Evolutionary conservation across 2,888 invertebrate genomes (phyloP), one percentile per base, ranked within the genome.

Genomic region (Cremastobaeus sp.): DNA sequence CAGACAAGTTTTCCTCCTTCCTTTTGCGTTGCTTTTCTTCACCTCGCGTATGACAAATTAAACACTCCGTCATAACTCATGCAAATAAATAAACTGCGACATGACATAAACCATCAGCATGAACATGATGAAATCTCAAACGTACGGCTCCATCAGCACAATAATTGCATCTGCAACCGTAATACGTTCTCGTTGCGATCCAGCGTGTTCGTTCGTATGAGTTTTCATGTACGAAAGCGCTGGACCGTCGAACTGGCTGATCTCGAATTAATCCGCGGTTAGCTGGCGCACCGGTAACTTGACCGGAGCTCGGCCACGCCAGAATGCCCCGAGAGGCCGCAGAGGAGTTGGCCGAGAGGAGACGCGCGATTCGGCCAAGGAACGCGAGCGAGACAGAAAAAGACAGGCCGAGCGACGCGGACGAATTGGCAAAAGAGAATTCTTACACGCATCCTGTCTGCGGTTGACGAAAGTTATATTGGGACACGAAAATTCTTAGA

Each of bases 381-480:
- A 30, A 47, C 50, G 20, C 32, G 20, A 68, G 39, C 37, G 47
- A 57, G 71, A 60, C 59, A 48, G 66, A 52, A 52, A 54, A 54
- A 60, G 72, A 78, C 72, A 64, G 69, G 64, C 48, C 50, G 32
- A 37, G 35, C 59, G 64, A 73, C 60, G 41, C 65, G 72, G 60
- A 68, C 76, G 71, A 69, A 74, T 72, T 74, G 74, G 76, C 76
- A 79, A 74, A 77, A 78, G 78, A 72, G 80, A 81, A 84, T 84
- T 86, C 84, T 83, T 84, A 80, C 85, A 84, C 86, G 84, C 85
- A 85, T 83, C 84, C 83, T 84, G 84, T 83, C 85, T 85, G 85
- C 83, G 84, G 85, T 85, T 85, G 85, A 85, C 85, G 84, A 85
- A 85, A 85, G 84, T 82, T 84, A 82, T 84, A 82, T 83, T 81